phyloP scores from a whole-genome alignment of 2,888 invertebrate species.

The Cepaea hortensis region DNA sequence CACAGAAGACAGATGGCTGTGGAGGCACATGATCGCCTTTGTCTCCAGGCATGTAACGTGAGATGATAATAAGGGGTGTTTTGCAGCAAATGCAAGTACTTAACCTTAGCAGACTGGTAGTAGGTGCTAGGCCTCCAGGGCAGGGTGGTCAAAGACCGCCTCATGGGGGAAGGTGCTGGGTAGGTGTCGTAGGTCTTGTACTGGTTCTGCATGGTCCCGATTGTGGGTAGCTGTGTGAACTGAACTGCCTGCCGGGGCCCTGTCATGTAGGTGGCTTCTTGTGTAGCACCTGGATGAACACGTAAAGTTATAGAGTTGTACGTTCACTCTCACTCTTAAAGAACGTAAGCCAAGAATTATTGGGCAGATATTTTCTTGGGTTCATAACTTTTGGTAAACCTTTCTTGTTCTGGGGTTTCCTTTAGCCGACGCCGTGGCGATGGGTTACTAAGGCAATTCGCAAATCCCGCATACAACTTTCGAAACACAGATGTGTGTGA shows the following conservation, averaged over 20 bases:
- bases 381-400: neutral
- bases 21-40: too few relatives aligned
- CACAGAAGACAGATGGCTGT: too few relatives aligned
- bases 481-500: too few relatives aligned
- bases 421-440: neutral
- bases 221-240: slow-evolving; percentile 80
- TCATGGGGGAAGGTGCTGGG: slow-evolving; percentile 74
- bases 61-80: too few relatives aligned
- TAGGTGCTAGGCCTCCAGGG: slow-evolving; percentile 76
- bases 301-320: too few relatives aligned
- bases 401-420: neutral
- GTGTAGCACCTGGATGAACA: slow-evolving; percentile 72
- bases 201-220: slow-evolving; percentile 82
- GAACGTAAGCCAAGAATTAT: neutral
- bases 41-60: too few relatives aligned
- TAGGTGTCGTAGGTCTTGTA: slow-evolving; percentile 74
- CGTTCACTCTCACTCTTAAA: too few relatives aligned
- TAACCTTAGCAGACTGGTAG: slow-evolving; percentile 73
- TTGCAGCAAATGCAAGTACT: neutral
- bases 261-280: slow-evolving; percentile 76
- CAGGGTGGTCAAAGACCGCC: slow-evolving; percentile 75
- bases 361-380: neutral
- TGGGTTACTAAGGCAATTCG: too few relatives aligned
- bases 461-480: too few relatives aligned
- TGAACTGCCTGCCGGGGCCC: slow-evolving; percentile 70